Conservation (phyloP, 2,797 vertebrate genomes). For the Tapera naevia region DNA sequence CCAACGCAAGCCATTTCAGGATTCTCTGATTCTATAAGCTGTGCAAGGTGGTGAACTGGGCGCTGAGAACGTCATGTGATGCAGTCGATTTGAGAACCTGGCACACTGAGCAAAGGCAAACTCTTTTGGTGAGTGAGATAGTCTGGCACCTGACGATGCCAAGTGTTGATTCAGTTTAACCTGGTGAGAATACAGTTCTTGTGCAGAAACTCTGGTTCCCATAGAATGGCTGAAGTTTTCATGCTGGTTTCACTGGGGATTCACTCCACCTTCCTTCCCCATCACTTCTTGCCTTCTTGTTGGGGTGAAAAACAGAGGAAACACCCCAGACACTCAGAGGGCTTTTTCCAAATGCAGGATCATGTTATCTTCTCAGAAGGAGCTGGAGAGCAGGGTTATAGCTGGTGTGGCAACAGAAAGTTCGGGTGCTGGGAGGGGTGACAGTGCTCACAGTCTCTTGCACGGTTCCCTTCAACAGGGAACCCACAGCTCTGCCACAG, state of each 20-base stretch:
- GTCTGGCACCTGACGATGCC: neutral
- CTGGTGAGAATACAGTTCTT: neutral
- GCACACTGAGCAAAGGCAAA: rapidly evolving
- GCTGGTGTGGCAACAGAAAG: neutral
- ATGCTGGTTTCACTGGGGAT: neutral
- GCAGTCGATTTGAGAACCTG: neutral
- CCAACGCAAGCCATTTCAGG: too few relatives aligned
- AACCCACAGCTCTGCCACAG: rapidly evolving
- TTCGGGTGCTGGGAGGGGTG: neutral
- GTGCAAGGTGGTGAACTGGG: too few relatives aligned
- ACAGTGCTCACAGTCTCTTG: neutral
- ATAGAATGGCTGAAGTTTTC: neutral
- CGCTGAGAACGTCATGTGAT: too few relatives aligned
- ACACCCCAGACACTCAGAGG: neutral
- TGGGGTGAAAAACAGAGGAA: neutral
- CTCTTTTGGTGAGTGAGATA: neutral
- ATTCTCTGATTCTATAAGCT: too few relatives aligned
- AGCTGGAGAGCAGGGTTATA: neutral
- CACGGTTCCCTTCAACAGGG: rapidly evolving
- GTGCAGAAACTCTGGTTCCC: neutral
- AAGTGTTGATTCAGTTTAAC: neutral
- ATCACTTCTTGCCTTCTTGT: neutral
- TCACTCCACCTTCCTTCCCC: neutral
- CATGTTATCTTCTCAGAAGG: neutral
- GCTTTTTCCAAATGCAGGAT: neutral